Conservation (phyloP, 2,888 invertebrate genomes). For the Cerceris rybyensis region DNA sequence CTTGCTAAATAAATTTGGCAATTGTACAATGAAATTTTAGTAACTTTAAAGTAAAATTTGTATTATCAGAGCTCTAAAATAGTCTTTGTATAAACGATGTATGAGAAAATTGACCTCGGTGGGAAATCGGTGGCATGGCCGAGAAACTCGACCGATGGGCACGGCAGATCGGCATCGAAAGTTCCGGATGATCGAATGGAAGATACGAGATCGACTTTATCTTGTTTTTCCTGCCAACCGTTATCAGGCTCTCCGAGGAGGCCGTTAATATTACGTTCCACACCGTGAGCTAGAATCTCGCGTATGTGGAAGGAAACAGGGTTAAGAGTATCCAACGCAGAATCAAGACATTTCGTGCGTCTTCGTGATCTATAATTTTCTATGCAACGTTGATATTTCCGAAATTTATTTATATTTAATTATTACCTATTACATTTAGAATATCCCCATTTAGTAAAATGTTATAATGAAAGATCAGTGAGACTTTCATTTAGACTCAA, state of each 20-base stretch:
- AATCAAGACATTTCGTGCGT: constrained; percentile 23
- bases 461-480: no score
- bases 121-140: neutral
- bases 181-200: constrained; percentile 38
- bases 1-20: no score
- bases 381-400: no score
- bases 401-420: no score
- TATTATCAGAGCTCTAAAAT: no score
- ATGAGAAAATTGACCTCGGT: neutral
- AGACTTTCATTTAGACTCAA: no score
- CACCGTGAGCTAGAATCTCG: constrained; percentile 49
- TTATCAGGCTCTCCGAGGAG: constrained; percentile 36
- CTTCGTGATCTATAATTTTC: neutral
- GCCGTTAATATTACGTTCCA: constrained; percentile 49
- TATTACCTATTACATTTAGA: no score
- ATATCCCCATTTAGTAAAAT: no score
- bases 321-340: constrained; percentile 43
- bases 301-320: constrained; percentile 44
- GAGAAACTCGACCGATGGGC: neutral
- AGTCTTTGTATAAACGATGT: neutral
- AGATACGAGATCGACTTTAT: constrained; percentile 6
- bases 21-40: no score
- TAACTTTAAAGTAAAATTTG: no score
- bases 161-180: constrained; percentile 37
- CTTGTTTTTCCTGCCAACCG: constrained; percentile 34